Base-by-base conservation (phyloP, 2,888 invertebrate species). In the Subacronicta megacephala region DNA sequence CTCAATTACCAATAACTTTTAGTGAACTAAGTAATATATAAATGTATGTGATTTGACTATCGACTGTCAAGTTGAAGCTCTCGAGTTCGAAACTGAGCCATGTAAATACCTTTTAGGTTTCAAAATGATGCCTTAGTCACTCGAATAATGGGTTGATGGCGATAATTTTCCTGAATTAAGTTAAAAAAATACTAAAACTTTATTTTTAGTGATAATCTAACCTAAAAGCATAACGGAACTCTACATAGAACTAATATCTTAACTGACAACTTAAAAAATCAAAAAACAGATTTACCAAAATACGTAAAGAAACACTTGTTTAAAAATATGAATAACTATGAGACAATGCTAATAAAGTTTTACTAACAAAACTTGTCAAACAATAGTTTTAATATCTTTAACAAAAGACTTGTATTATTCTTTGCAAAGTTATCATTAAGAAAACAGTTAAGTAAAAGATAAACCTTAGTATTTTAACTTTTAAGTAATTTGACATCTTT, bases 391-490 rank as follows among this genome's bases (percentile, higher is more conserved):
- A 61, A 51, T 46, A 50, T 44, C 37, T 68, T 51, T 45, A 17
- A 65, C 54, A 68, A 64, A 61, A 68, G 53, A 49, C 12, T 37
- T 56, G 47, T 47, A 50, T 45, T 46, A 41, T 53, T 53, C 57
- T 52, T 44, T 45, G 31, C 20, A 61, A 51, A 62, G n/a, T 57
- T 61, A 56, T 71, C 66, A 44, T 26, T n/a, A 33, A 53, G 66
- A 63, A 17, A 42, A 74, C 62, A 46, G 66, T 74, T 62, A 62
- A 33, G 49, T 51, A 26, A 33, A 26, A 60, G 44, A 58, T 47
- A 43, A 62, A 55, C 51, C 51, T 55, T 3, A n/a, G 31, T 31
- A 50, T 52, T 61, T 45, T 46, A 51, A 50, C 23, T 43, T n/a
- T 7, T 53, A 45, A 52, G 49, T 49, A 36, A 6, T 13, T 47